phyloP scores from a whole-genome alignment of 2,797 vertebrate species.

The Neoniphon sammara region DNA sequence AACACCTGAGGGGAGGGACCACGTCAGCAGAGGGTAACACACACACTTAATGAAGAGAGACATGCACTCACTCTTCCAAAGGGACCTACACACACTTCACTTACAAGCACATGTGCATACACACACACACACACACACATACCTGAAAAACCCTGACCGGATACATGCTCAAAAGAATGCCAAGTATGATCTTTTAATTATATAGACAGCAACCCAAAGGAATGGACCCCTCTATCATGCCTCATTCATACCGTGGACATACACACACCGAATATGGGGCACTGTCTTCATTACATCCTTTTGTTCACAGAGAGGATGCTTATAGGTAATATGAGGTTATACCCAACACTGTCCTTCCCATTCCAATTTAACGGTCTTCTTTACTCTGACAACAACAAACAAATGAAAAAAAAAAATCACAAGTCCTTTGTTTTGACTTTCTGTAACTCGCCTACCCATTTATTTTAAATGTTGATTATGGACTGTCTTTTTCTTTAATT shows the following conservation, averaged over 20 bases:
- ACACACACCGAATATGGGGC: slow-evolving; percentile 32
- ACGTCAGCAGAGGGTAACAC: slow-evolving; percentile 14
- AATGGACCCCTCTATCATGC: slow-evolving; percentile 42
- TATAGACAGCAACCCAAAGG: slow-evolving; percentile 62
- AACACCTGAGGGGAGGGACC: slow-evolving; percentile 87
- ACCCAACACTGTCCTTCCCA: slow-evolving; percentile 15
- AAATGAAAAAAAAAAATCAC: neutral
- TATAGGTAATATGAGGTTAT: slow-evolving; percentile 45
- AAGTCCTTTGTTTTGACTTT: neutral
- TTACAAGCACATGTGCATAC: neutral
- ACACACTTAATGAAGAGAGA: slow-evolving; percentile 11
- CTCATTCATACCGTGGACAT: slow-evolving; percentile 46
- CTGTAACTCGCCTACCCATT: no score
- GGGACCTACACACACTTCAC: neutral
- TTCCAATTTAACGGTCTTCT: neutral
- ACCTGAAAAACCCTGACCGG: slow-evolving; percentile 27
- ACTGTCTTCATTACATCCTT: slow-evolving; percentile 58
- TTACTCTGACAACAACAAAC: neutral
- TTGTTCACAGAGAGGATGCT: slow-evolving; percentile 27
- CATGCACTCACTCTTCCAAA: slow-evolving; percentile 26
- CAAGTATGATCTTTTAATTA: slow-evolving; percentile 79
- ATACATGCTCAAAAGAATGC: slow-evolving; percentile 67
- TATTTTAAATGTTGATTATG: neutral
- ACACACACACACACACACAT: neutral
- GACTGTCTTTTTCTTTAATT: neutral